Base-by-base conservation (phyloP, 2,113 vertebrate species). In the Callionymus lyra region DNA sequence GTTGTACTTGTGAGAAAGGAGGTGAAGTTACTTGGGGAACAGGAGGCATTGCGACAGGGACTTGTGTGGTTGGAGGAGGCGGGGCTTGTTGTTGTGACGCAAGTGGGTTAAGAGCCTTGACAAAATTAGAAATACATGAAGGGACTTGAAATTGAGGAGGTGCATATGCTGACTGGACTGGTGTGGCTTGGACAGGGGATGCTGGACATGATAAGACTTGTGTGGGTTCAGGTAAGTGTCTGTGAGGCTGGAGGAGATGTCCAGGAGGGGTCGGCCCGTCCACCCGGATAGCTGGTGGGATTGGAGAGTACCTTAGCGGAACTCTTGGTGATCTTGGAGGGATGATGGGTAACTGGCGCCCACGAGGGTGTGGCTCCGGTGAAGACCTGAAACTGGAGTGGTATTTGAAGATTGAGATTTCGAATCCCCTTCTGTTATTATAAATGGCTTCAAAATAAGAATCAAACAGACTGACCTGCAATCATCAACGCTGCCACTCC, bases 331-430 rank as follows among this genome's bases (percentile, higher is more conserved):
- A 2, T 60, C 71, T 94, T 10, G 88, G 83, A 1, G 93, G 94
- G 41, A 94, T 80, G 36, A 85, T 72, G 0, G 94, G 94, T 44
- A 97, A 79, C 62, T 94, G 91, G 8, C 94, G 89, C 44, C 86
- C 92, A 75, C 11, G 59, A 66, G 6, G 77, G 81, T 16, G 81
- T 82, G 47, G 76, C 76, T 10, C 79, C 75, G 35, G 79, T 76
- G 47, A 77, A 61, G 12, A 83, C 83, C 56, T 85, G 74, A 74
- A 72, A 80, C 54, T 38, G 63, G 49, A 58, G 43, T 49, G 76
- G 27, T 65, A 56, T 12, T 14, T 47, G 4, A 47, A 0, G 0
- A 65, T 56, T 59, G 34, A 16, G 21, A 35, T 16, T 21, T 10
- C 11, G 13, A 31, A 10, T 27, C 21, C 21, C 21, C 21, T 27